Evolutionary conservation across 2,797 vertebrate species (phyloP).

Genomic region (Pseudochromis fuscus): DNA sequence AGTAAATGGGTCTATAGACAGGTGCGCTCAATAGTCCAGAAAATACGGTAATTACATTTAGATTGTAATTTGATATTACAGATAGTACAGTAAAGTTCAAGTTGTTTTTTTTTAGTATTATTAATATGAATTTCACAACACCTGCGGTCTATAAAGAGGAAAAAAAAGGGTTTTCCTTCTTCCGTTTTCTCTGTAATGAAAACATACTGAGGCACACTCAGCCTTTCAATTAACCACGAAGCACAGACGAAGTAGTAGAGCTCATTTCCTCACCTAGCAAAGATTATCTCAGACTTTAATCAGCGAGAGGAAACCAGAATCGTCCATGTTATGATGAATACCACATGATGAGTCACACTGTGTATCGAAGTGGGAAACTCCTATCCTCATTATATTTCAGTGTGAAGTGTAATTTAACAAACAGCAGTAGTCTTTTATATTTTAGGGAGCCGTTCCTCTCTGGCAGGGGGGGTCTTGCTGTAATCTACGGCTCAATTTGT

Average conservation of each 20-base stretch:
- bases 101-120: no score
- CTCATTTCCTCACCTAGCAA: constrained; percentile 40
- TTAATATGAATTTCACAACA: constrained; percentile 31
- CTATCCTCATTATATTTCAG: constrained; percentile 36
- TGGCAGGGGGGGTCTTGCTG: constrained; percentile 22
- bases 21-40: no score
- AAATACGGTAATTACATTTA: no score
- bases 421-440: constrained; percentile 30
- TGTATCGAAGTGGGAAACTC: constrained; percentile 21
- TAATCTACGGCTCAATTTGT: constrained; percentile 66
- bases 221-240: constrained; percentile 39
- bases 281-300: constrained; percentile 48
- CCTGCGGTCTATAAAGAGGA: constrained; percentile 3
- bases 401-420: constrained; percentile 47
- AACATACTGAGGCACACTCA: constrained; percentile 14
- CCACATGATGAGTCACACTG: constrained; percentile 40
- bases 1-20: no score
- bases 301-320: constrained; percentile 44
- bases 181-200: constrained; percentile 3
- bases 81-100: no score
- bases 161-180: not conserved
- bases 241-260: constrained; percentile 23
- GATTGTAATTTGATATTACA: no score
- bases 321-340: constrained; percentile 38
- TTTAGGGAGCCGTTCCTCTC: constrained; percentile 24